Conservation (phyloP, 2,888 invertebrate species). For the Drosophila affinis region DNA sequence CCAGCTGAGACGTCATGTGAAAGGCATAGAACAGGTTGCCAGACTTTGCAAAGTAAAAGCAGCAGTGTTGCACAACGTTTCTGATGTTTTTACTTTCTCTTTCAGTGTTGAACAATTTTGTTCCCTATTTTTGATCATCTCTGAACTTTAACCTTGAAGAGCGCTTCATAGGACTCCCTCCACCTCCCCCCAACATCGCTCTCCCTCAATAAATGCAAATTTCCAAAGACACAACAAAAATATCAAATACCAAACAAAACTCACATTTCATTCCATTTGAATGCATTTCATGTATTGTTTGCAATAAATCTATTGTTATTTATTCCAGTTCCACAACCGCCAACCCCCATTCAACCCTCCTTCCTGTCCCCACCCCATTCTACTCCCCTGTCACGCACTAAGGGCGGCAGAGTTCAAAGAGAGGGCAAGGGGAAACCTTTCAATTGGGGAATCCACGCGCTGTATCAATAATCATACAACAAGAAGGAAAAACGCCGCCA, state of each 20-base stretch:
- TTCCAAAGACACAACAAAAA: constrained; percentile 13
- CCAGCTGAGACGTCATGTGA: too few relatives aligned
- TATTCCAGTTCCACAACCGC: constrained; percentile 23
- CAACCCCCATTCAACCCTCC: constrained; percentile 2
- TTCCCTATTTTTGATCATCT: too few relatives aligned
- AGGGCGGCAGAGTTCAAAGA: constrained; percentile 49
- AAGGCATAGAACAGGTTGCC: background rate
- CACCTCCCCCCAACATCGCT: too few relatives aligned
- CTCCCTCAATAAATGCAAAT: background rate
- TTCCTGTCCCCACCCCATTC: constrained; percentile 6
- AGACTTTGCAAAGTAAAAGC: background rate
- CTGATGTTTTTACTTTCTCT: background rate
- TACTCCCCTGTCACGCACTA: background rate
- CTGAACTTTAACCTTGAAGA: background rate
- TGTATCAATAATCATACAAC: constrained; percentile 65
- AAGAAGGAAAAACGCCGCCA: constrained; percentile 51
- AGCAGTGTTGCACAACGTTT: background rate
- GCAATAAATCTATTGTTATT: constrained; percentile 78
- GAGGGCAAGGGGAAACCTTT: constrained; percentile 24
- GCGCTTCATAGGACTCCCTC: too few relatives aligned
- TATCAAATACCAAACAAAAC: constrained; percentile 36
- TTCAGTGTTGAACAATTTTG: too few relatives aligned
- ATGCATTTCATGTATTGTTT: constrained; percentile 75
- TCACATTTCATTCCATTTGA: constrained; percentile 63
- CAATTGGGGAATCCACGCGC: constrained; percentile 48